Evolutionary conservation across 1,140 invertebrate genomes (phyloP).

Genomic region (Oreohelix idahoensis): DNA sequence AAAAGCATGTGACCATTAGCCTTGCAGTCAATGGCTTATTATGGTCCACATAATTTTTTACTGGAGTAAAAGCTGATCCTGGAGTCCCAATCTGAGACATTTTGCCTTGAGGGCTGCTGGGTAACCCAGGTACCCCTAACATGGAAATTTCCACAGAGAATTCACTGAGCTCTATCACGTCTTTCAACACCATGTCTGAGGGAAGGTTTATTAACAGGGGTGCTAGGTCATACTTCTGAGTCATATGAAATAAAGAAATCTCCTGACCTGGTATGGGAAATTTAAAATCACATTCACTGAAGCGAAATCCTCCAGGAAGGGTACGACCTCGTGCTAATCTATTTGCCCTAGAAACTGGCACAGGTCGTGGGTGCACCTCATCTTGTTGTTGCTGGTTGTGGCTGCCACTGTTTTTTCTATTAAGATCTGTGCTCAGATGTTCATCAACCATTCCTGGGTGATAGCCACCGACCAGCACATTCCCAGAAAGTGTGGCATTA

Average conservation of each 20-base stretch:
- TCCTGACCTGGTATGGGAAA: not conserved
- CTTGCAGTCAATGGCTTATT: not conserved
- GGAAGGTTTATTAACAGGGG: slow-evolving; percentile 29
- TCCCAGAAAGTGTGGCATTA: not conserved
- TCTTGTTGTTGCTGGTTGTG: not conserved
- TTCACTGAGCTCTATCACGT: slow-evolving; percentile 11
- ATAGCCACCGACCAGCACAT: not conserved
- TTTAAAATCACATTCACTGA: not conserved
- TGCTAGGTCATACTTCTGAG: slow-evolving; percentile 27
- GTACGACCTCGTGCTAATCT: slow-evolving; percentile 19
- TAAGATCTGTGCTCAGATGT: not conserved
- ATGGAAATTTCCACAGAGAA: slow-evolving; percentile 10
- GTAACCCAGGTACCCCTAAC: not conserved
- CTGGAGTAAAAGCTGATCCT: slow-evolving; percentile 40
- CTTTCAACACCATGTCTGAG: not conserved
- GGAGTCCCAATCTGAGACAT: slow-evolving; percentile 30
- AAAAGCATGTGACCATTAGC: not conserved
- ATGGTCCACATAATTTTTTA: not conserved
- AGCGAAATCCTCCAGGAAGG: slow-evolving; percentile 29
- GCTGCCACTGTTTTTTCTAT: not conserved
- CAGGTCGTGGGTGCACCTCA: not conserved
- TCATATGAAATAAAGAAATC: slow-evolving; percentile 20
- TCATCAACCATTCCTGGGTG: not conserved
- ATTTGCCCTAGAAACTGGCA: slow-evolving; percentile 18
- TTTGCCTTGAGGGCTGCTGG: slow-evolving; percentile 6